Evolutionary conservation across 2,113 vertebrate genomes (phyloP).

Genomic region (Paraplagusia blochii): DNA sequence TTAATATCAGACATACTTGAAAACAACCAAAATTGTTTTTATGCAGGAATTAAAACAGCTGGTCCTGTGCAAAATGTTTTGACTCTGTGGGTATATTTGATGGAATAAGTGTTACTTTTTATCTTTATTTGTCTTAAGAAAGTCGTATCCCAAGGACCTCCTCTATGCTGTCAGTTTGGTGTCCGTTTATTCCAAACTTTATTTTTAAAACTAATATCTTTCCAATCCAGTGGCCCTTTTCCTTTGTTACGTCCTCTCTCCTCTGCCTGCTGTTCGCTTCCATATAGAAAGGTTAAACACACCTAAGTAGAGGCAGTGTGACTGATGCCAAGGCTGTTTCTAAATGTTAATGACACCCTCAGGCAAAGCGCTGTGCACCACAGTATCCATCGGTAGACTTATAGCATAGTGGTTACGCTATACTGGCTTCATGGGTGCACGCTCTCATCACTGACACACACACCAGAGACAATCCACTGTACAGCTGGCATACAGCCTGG

Average conservation of each 20-base stretch:
- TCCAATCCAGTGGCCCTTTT: constrained; percentile 44
- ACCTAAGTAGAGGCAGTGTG: constrained; percentile 68
- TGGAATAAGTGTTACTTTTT: too few relatives aligned
- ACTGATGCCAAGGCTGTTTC: constrained; percentile 66
- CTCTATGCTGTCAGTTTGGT: constrained; percentile 3
- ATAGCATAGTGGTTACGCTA: constrained; percentile 61
- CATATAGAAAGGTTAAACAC: constrained; percentile 71
- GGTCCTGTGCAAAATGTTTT: too few relatives aligned
- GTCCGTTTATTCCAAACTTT: constrained; percentile 35
- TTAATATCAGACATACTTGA: too few relatives aligned
- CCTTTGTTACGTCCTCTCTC: constrained; percentile 58
- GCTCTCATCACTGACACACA: constrained; percentile 38
- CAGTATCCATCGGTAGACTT: constrained; percentile 58
- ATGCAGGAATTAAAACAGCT: too few relatives aligned
- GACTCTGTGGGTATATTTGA: too few relatives aligned
- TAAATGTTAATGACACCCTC: constrained; percentile 75
- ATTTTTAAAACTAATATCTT: constrained; percentile 40
- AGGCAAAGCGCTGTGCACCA: constrained; percentile 44
- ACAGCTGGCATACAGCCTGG: constrained; percentile 66
- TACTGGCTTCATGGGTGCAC: constrained; percentile 68
- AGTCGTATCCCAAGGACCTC: too few relatives aligned
- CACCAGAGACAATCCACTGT: constrained; percentile 50
- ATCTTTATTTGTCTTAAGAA: too few relatives aligned
- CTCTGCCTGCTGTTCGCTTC: constrained; percentile 52
- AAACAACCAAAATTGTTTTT: too few relatives aligned